Percentiles rank a stretch among this genome's conserved stretches.
phyloP scores from a whole-genome alignment of 2,888 invertebrate genomes.

The Entomobrya multifasciata region DNA sequence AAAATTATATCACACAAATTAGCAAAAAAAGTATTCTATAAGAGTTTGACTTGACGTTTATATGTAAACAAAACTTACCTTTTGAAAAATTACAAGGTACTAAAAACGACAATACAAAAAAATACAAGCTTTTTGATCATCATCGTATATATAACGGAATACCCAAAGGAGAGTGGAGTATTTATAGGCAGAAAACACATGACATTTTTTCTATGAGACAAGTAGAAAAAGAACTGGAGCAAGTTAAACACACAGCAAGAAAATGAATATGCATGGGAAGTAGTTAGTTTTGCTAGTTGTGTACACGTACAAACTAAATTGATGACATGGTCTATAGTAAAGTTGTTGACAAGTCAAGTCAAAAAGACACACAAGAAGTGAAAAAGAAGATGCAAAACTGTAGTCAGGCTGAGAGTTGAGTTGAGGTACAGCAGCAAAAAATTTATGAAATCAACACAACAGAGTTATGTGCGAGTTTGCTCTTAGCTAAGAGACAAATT shows the following conservation, averaged over 20 bases:
- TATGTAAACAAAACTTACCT: too few relatives aligned
- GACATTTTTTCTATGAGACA: too few relatives aligned
- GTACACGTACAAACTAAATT: too few relatives aligned
- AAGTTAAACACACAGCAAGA: not conserved
- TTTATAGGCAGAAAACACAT: too few relatives aligned
- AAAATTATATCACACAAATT: conserved; percentile 33
- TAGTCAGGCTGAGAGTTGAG: too few relatives aligned
- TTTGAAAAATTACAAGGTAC: too few relatives aligned
- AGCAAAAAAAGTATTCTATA: conserved; percentile 9
- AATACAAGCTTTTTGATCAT: too few relatives aligned
- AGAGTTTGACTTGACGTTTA: conserved; percentile 13
- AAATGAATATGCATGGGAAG: conserved; percentile 23
- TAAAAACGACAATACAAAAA: too few relatives aligned
- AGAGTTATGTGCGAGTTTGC: not conserved
- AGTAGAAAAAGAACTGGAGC: conserved; percentile 1
- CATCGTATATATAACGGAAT: conserved; percentile 17
- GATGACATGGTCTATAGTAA: not conserved
- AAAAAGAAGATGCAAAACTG: conserved; percentile 10
- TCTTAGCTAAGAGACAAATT: conserved; percentile 55
- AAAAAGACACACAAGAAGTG: not conserved
- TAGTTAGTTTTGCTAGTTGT: too few relatives aligned
- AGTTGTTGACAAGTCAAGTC: conserved; percentile 35
- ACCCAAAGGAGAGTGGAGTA: conserved; percentile 36
- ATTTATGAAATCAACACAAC: conserved; percentile 31
- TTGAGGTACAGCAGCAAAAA: too few relatives aligned